Base-by-base conservation (phyloP, 2,888 invertebrate genomes). In the Xestobium rufovillosum region DNA sequence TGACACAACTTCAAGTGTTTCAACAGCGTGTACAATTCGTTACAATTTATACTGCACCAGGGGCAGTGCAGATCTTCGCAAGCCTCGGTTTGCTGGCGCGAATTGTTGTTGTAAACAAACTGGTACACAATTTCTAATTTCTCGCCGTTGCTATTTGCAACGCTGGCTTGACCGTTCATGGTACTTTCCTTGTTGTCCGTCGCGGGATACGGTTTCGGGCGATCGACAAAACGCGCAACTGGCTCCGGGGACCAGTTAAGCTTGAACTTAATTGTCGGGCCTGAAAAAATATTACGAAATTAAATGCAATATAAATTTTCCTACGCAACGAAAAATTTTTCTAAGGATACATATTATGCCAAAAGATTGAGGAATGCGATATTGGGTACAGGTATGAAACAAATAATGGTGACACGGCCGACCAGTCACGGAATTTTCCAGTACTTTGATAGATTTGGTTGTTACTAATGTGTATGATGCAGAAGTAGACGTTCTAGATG, bases 1-100 rank as follows among this genome's bases (percentile, higher is more conserved):
- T 96, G 96, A 61, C 91, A 91, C 28, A 91, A 69, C 63, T 94
- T 91, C 36, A 96, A 75, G 64, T 96, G 96, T 61, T 94, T 95
- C 25, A 96, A 73, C 47, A 96, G 69, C 0, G 89, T 84, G 66
- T 92, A 92, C 13, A 96, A 71, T 19, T 81, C 76, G 35, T 82
- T 78, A 55, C 94, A 95, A 66, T 92, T 87, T 12, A 95, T 69
- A 3, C 85, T 85, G 63, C 96, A 96, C 95, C 95, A 96, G 1
- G 96, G 95, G 60, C 96, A 96, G 59, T 85, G 84, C 33, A 92
- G 73, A 68, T 94, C 91, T 56, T 89, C 87, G 44, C 90, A 84
- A 6, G 91, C 89, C 66, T 94, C 94, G 1, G 94, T 95, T 67
- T 94, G 94, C 60, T 95, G 95, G 29, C 92, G 73, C 27, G 88